Evolutionary conservation across 2,888 invertebrate genomes (phyloP), one percentile per base, ranked within the genome.

Genomic region (Priocnemis perturbator): DNA sequence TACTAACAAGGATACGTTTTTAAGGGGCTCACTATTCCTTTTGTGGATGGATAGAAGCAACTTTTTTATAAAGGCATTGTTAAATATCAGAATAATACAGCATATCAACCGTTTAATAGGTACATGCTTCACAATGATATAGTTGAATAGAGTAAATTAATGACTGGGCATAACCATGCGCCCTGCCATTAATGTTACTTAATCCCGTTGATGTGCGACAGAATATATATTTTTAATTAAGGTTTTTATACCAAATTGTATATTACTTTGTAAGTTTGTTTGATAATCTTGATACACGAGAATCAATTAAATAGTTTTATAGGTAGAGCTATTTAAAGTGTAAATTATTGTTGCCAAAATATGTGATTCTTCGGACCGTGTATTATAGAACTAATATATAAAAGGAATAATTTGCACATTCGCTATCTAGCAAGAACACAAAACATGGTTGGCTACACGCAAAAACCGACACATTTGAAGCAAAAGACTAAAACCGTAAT

Each of bases 321-420:
- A 5, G 17, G 37, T 56, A 57, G 37, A 62, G 60, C 62, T 52
- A 50, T 55, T 66, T 56, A 52, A 68, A 23, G 67, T 66, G 5
- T 66, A 60, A 64, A 63, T 72, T 60, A 60, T 63, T 57, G 48
- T 71, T 71, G 67, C 61, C 61, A 72, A 71, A 67, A 60, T 50
- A 30, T 52, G 58, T 20, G 58, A 50, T 21, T 20, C 20, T 58
- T 64, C 58, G 20, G 21, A 55, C 3, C 3, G 45, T 37, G 58
- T 17, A 3, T 17, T 19, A 30, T 47, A 67, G 3, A 14, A n/a
- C 37, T 45, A 30, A 19, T 62, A 60, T 63, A 56, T 63, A 64
- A 61, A n/a, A 55, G 15, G 63, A 37, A 67, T 37, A 70, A 37
- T 37, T 37, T 9, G 7, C 37, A 37, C 7, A 26, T 37, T 11